Percentiles rank a stretch among this genome's conserved stretches.
Conservation (phyloP, 1,140 invertebrate species). For the Leptonema lineaticorne region DNA sequence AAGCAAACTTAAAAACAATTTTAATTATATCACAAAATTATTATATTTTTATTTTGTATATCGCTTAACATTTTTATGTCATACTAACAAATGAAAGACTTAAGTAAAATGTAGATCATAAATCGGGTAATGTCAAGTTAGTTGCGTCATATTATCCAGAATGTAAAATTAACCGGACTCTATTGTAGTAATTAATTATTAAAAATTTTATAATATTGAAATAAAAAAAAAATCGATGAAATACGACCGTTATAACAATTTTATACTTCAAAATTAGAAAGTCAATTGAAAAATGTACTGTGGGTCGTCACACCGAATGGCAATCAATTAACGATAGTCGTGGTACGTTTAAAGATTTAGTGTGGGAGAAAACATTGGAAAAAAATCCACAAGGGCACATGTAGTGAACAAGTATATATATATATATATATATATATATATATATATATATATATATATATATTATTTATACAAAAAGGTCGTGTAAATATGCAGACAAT, state of each 20-base stretch:
- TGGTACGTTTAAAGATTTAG: not conserved
- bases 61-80: too few relatives aligned
- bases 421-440: not conserved
- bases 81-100: too few relatives aligned
- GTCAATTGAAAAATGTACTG: not conserved
- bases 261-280: not conserved
- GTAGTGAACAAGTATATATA: not conserved
- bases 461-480: too few relatives aligned
- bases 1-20: too few relatives aligned
- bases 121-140: not conserved
- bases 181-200: too few relatives aligned
- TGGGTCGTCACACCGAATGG: not conserved
- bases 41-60: not conserved
- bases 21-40: too few relatives aligned
- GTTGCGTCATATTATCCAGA: not conserved
- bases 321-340: constrained; percentile 5
- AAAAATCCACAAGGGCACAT: constrained; percentile 4
- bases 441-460: not conserved
- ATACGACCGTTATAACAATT: too few relatives aligned
- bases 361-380: constrained; percentile 10
- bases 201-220: too few relatives aligned
- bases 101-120: too few relatives aligned
- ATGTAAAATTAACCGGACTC: too few relatives aligned
- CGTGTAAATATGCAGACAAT: too few relatives aligned
- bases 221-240: too few relatives aligned